Evolutionary conservation across 2,797 vertebrate genomes (phyloP), one percentile per base, ranked within the genome.

Genomic region (Galaxias olidus): DNA sequence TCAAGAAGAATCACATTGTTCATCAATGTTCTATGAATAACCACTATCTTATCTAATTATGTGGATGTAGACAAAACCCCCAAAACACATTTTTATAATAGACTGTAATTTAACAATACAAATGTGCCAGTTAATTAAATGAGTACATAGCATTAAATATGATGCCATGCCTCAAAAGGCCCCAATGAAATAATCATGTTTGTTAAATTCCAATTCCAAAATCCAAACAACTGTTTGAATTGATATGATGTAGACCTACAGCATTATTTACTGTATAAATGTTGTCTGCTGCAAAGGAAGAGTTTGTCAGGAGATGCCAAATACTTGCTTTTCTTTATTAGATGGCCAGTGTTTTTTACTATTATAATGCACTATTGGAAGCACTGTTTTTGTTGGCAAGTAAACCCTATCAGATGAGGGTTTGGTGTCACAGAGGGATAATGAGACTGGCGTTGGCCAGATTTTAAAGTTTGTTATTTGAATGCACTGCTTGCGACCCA

Each of bases 341-440:
- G 14, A 60, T 11, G 41, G 42, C 43, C 15, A 18, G 12, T 30
- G 30, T 49, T 71, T 60, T 67, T 69, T 76, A 76, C 71, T 50
- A 56, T 62, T 40, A 56, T 67, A 1, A 14, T 47, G 58, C 69
- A 61, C 49, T 17, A 19, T 7, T n/a, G 20, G 41, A 15, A 19
- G 45, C 10, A 44, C 43, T 20, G 12, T 62, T 68, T 56, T 45
- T 14, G 30, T 17, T 51, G 1, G 30, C n/a, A n/a, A 11, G 46
- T 41, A 50, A 9, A 19, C 41, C 45, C 44, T 48, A 14, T 6
- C 15, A 42, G 51, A 18, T 15, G 1, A 46, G 17, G 56, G 13
- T 62, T 57, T 49, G 8, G 61, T 76, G 46, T 59, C 58, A 76
- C 15, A 40, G 13, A 17, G 43, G 13, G 20, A 46, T 17, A 46